These are phyloP conservation scores for Eristalis intricaria DNA, from an alignment of 2,888 invertebrate genomes.

Conservation along the genomic window DNA sequence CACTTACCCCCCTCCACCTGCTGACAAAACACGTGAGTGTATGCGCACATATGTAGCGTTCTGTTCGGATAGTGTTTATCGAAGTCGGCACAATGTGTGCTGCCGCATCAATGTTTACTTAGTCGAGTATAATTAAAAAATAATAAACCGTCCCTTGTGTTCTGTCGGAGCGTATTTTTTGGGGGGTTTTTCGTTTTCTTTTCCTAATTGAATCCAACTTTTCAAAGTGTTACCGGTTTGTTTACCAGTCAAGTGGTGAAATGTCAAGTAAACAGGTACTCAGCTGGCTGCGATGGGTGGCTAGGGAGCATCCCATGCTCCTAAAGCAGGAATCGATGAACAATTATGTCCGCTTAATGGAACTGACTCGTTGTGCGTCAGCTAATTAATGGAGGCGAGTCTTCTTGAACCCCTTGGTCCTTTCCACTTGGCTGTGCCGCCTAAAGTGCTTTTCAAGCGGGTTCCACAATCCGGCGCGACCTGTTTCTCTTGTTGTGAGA, in stretches of 20 bases:
- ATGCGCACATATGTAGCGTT: not conserved
- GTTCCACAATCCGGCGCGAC: not conserved
- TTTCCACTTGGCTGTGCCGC: not conserved
- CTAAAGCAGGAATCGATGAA: not conserved
- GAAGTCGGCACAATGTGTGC: not conserved
- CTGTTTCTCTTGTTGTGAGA: not conserved
- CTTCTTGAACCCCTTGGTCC: not conserved
- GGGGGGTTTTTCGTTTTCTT: not conserved
- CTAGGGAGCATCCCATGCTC: not conserved
- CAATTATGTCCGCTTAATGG: too few species aligned
- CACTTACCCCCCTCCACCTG: not conserved
- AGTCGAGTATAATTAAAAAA: not conserved
- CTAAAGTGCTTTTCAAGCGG: not conserved
- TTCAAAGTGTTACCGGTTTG: not conserved
- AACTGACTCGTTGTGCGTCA: too few species aligned
- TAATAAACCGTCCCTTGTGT: not conserved
- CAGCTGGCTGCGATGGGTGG: not conserved
- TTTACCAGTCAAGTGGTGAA: not conserved
- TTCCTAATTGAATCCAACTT: not conserved
- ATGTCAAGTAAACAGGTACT: not conserved
- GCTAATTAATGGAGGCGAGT: not conserved
- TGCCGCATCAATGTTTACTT: not conserved
- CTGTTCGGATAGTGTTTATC: not conserved
- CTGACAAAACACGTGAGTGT: not conserved
- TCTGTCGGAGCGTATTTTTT: not conserved